Evolutionary conservation across 1,140 invertebrate genomes (phyloP).

Genomic region (Uloborus diversus): DNA sequence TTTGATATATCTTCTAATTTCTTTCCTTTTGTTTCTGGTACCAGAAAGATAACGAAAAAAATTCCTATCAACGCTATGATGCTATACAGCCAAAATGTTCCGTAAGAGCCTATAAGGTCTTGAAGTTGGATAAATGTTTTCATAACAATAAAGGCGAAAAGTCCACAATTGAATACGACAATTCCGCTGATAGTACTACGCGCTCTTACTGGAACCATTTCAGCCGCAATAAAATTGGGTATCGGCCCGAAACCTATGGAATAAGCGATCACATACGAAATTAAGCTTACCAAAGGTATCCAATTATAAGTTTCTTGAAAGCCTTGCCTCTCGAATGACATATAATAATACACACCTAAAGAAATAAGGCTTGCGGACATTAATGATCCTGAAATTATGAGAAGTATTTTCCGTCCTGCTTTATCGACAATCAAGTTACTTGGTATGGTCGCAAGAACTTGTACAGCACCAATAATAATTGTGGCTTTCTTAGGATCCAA

Average conservation of each 20-base stretch:
- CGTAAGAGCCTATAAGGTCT: conserved; percentile 62
- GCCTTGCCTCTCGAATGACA: not conserved
- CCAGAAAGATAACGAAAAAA: conserved; percentile 63
- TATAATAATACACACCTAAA: conserved; percentile 73
- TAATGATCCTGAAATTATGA: conserved; percentile 75
- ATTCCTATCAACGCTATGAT: conserved; percentile 61
- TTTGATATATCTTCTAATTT: conserved; percentile 64
- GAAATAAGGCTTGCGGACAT: conserved; percentile 71
- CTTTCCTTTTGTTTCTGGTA: conserved; percentile 68
- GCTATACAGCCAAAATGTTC: conserved; percentile 66
- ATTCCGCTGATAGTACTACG: conserved; percentile 64
- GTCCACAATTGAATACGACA: conserved; percentile 81
- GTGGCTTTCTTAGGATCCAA: conserved; percentile 73
- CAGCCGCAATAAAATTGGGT: conserved; percentile 76
- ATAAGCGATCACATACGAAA: conserved; percentile 71
- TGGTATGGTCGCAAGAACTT: conserved; percentile 86
- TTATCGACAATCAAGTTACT: conserved; percentile 84
- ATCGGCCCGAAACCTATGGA: not conserved
- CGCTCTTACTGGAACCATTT: conserved; percentile 79
- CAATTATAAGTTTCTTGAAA: conserved; percentile 63
- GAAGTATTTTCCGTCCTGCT: conserved; percentile 82
- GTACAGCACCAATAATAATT: conserved; percentile 87
- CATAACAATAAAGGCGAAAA: conserved; percentile 80
- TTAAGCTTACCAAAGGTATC: conserved; percentile 69
- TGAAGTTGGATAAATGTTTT: conserved; percentile 75